Conservation (phyloP, 2,888 invertebrate genomes). For the Timema podura region DNA sequence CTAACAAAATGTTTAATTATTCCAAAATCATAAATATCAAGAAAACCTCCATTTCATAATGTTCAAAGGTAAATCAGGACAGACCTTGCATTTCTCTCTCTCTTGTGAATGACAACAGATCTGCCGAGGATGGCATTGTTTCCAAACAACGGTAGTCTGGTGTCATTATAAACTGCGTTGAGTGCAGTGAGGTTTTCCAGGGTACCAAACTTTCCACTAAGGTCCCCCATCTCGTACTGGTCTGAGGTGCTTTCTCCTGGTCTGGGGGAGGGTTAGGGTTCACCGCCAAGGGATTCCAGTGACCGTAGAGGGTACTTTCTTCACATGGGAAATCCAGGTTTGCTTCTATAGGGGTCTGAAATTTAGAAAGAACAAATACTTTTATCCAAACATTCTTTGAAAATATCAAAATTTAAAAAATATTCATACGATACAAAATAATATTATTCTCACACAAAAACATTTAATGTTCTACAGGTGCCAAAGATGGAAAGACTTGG, state of each 20-base stretch:
- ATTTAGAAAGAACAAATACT: no score
- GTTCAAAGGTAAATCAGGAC: not conserved
- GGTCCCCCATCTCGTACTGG: slow-evolving; percentile 80
- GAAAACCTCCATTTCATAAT: slow-evolving; percentile 4
- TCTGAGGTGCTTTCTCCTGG: slow-evolving; percentile 70
- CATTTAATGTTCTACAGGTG: no score
- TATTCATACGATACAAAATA: no score
- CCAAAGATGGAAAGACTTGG: no score
- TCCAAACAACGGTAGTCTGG: slow-evolving; percentile 76
- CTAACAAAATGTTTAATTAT: no score
- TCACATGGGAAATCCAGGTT: slow-evolving; percentile 86
- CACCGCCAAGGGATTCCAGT: slow-evolving; percentile 79
- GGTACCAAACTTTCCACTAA: slow-evolving; percentile 81
- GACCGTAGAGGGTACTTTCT: slow-evolving; percentile 72
- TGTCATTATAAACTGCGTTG: slow-evolving; percentile 64
- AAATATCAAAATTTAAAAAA: no score
- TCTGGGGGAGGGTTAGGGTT: slow-evolving; percentile 58
- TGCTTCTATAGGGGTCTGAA: slow-evolving; percentile 74
- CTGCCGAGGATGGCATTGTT: slow-evolving; percentile 76
- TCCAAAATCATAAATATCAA: not conserved
- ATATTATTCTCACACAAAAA: no score
- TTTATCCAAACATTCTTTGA: no score
- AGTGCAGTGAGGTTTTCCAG: slow-evolving; percentile 57
- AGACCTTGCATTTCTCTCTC: slow-evolving; percentile 40
- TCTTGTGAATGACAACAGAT: slow-evolving; percentile 80